Percentiles rank a stretch among this genome's conserved stretches.
These are phyloP conservation scores for Perithous albicinctus DNA, from an alignment of 2,888 invertebrate species.

Conservation along the genomic window DNA sequence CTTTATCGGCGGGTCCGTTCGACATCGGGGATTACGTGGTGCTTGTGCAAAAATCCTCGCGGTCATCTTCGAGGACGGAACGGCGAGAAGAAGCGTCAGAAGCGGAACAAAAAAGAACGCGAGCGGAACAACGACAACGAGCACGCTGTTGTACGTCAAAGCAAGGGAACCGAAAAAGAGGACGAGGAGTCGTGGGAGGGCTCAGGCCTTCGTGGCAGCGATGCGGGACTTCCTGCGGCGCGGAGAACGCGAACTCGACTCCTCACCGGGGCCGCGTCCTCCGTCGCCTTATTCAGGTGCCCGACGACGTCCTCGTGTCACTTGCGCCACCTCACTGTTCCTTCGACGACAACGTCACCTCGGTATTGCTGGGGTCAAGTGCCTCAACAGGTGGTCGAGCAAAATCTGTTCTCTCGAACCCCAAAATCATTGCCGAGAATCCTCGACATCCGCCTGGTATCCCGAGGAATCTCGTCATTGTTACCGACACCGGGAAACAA, in stretches of 20 bases:
- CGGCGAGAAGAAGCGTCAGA: constrained; percentile 50
- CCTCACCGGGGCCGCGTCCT: constrained; percentile 70
- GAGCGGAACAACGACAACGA: constrained; percentile 29
- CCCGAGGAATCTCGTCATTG: constrained; percentile 16
- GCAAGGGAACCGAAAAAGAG: constrained; percentile 58
- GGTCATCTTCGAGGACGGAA: constrained; percentile 5
- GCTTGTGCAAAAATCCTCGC: constrained; percentile 7
- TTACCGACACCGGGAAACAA: constrained; percentile 8
- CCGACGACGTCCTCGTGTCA: constrained; percentile 60
- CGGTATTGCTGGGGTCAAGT: constrained; percentile 12
- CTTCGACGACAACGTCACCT: constrained; percentile 30
- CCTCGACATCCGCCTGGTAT: constrained; percentile 3
- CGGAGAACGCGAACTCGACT: constrained; percentile 78
- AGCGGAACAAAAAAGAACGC: constrained; percentile 24
- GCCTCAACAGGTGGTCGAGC: constrained; percentile 20
- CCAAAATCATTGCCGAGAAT: constrained; percentile 21
- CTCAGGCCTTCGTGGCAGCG: constrained; percentile 84
- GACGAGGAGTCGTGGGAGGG: constrained; percentile 70
- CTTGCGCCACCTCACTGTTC: constrained; percentile 22
- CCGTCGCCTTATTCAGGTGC: constrained; percentile 59
- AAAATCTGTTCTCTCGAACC: not conserved
- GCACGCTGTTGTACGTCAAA: constrained; percentile 61
- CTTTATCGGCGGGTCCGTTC: constrained; percentile 16
- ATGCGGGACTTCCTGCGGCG: constrained; percentile 84
- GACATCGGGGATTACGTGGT: constrained; percentile 13